Evolutionary conservation across 2,888 invertebrate genomes (phyloP), one percentile per base, ranked within the genome.

Genomic region (Parnassius apollo): DNA sequence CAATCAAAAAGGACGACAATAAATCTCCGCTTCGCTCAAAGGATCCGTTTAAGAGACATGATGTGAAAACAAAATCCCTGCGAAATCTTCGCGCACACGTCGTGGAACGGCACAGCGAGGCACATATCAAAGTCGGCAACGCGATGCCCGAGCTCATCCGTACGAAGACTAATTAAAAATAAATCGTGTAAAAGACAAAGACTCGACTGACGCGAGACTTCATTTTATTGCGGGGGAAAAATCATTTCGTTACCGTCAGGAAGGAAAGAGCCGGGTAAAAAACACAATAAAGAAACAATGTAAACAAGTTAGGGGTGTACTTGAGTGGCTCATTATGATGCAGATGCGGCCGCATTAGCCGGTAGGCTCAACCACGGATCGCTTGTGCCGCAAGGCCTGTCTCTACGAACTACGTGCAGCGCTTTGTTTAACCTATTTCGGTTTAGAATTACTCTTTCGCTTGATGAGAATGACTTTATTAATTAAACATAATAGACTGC

Each of bases 231-330:
- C 88, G 74, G 75, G 77, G 77, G 80, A 88, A 84, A 88, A 86
- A 83, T 83, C 81, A 83, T 83, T 78, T 80, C 80, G 83, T 83
- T 83, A 84, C 68, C 83, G 86, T 84, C 62, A 83, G 87, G 78
- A 82, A 85, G 85, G 83, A 84, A 88, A 77, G 85, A 85, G 77
- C 79, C 81, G 82, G 81, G 85, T 78, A 88, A 90, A 90, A 91
- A 91, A 89, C 90, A 90, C 90, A 91, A 91, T 91, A 91, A 91
- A 91, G 91, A 88, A 82, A 91, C 91, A 90, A 88, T 90, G 91
- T 91, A 91, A 91, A 91, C 91, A 91, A 89, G 91, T 91, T 91
- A 91, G 81, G 82, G 64, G 85, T 75, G 89, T 88, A 89, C 91
- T 91, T 89, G 91, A 91, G 91, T 85, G 83, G 90, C 91, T 91